Conservation (phyloP, 2,113 vertebrate species). For the Eulacestoma nigropectus region DNA sequence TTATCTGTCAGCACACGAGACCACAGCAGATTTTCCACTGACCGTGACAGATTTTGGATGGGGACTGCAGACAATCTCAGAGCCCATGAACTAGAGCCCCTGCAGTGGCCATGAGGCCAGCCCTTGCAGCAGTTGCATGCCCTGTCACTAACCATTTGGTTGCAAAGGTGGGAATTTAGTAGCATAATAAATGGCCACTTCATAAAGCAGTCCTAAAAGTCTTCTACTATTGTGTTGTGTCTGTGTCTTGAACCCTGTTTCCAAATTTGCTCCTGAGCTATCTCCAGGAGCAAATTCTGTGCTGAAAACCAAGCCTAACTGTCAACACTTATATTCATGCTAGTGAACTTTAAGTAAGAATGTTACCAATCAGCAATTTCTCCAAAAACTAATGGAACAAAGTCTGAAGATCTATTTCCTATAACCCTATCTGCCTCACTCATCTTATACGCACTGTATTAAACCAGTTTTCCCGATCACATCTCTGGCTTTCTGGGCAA, state of each 20-base stretch:
- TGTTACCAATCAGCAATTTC: not conserved
- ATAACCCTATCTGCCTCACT: not conserved
- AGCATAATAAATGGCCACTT: not conserved
- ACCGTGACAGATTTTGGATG: fast-evolving
- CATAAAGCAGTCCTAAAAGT: not conserved
- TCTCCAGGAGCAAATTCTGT: not conserved
- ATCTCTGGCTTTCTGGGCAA: not conserved
- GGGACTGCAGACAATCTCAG: not conserved
- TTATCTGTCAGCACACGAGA: not conserved
- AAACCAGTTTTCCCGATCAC: not conserved
- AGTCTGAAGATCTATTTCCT: not conserved
- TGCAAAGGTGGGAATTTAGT: not conserved
- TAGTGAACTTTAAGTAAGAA: not conserved
- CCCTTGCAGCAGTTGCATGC: not conserved
- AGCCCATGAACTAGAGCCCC: not conserved
- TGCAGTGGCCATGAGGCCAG: not conserved
- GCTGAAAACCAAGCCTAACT: not conserved
- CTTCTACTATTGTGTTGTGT: too few species aligned
- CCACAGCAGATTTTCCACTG: fast-evolving
- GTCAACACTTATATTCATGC: not conserved
- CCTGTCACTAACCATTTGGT: not conserved
- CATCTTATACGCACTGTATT: not conserved
- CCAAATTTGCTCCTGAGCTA: not conserved
- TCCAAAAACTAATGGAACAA: not conserved
- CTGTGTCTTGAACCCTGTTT: not conserved